Percentiles rank a stretch among this genome's conserved stretches.
These are phyloP conservation scores for Dendrocincla fuliginosa DNA, from an alignment of 2,797 vertebrate species.

Conservation along the genomic window DNA sequence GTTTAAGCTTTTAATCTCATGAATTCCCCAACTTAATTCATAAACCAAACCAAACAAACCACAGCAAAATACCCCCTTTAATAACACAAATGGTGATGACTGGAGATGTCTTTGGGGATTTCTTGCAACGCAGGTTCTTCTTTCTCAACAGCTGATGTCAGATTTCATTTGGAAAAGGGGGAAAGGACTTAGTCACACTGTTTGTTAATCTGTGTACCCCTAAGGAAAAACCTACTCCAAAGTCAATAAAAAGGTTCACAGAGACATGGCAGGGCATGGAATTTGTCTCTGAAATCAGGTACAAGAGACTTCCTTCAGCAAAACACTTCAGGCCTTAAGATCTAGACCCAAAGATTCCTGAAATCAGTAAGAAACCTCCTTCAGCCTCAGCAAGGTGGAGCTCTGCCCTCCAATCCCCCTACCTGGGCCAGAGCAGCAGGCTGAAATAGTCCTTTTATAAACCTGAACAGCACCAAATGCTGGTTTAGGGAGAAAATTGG, in stretches of 20 bases:
- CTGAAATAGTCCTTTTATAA: not conserved
- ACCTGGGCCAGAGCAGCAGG: not conserved
- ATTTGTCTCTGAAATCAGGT: not conserved
- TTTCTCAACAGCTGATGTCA: not conserved
- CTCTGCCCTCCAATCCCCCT: not conserved
- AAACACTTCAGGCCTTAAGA: not conserved
- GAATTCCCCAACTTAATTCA: slow-evolving; percentile 56
- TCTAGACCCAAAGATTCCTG: not conserved
- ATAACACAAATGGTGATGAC: not conserved
- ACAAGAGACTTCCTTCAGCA: not conserved
- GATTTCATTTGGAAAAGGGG: not conserved
- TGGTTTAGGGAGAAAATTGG: not conserved
- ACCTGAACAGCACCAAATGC: not conserved
- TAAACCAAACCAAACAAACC: slow-evolving; percentile 61
- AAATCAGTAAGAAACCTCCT: not conserved
- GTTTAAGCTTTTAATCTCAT: slow-evolving; percentile 70
- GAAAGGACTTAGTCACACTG: not conserved
- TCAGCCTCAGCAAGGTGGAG: not conserved
- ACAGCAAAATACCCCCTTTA: slow-evolving; percentile 7
- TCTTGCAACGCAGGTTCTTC: not conserved
- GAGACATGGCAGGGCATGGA: not conserved
- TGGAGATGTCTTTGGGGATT: not conserved
- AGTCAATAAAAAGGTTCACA: not conserved
- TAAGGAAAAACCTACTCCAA: not conserved
- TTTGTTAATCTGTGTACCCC: not conserved